Evolutionary conservation across 1,140 invertebrate genomes (phyloP), one percentile per base, ranked within the genome.

Genomic region (Pararge aegeria): DNA sequence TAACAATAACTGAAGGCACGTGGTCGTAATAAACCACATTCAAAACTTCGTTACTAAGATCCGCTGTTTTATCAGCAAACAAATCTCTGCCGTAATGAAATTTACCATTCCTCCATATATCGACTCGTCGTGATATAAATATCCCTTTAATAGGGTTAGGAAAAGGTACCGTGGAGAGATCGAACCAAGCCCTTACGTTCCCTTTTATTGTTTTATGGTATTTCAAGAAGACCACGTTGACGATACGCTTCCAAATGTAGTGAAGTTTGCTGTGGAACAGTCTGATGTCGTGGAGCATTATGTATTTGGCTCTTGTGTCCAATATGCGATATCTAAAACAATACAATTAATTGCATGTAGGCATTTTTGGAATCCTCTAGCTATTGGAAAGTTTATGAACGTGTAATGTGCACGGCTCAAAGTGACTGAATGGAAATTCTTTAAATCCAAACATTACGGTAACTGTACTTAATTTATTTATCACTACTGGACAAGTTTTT

Each of bases 171-270:
- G 94, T 95, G 4, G 92, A 92, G 0, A 96, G 73, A 78, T 95
- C 93, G 67, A 92, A 94, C 92, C 92, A 93, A 9, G 91, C 86
- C 59, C 74, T 82, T 24, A 68, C 48, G 12, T 54, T 29, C 10
- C 60, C 66, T 16, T 55, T 34, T 40, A 75, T 75, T 52, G 84
- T 77, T 1, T 79, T 75, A 66, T 93, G 93, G 68, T 91, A 87
- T 46, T 91, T 90, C 15, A 96, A 86, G 56, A 96, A 96, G n/a
- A 96, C 75, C 0, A 94, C 93, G 66, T 95, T 94, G 1, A 95
- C 91, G 18, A 95, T 94, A 63, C 93, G 91, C 38, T 94, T 95
- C 95, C 95, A 96, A 6, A 96, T 68, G 66, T 95, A 94, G 67
- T 93, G 91, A 60, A 94, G 85, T n/a, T 94, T 90, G 48, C 91